A percentile compares a stretch with the other conserved stretches of the same genome.
Conservation (phyloP, 2,888 invertebrate genomes). For the Rhabditoides inermis region DNA sequence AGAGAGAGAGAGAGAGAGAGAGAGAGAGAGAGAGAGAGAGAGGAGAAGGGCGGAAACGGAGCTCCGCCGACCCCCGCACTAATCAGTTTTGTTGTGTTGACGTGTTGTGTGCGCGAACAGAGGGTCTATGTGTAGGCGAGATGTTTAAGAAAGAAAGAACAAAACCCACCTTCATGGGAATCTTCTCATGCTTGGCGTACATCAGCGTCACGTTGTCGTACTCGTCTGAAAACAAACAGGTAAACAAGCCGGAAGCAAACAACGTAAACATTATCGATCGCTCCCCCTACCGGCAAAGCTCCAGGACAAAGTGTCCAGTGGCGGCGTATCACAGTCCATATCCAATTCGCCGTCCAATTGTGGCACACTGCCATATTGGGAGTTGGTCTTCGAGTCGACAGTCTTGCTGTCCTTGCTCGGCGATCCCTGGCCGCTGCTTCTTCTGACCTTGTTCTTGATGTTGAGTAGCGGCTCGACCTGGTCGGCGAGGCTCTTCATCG, state of each 20-base stretch:
- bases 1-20: too few relatives aligned
- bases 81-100: too few relatives aligned
- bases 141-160: too few relatives aligned
- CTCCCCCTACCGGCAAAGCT: conserved; percentile 39
- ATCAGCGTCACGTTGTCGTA: conserved; percentile 57
- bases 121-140: too few relatives aligned
- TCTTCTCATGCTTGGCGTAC: conserved; percentile 58
- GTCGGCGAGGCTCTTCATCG: conserved; percentile 45
- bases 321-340: conserved; percentile 48
- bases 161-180: conserved; percentile 61
- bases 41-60: too few relatives aligned
- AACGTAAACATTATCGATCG: background rate
- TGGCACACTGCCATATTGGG: conserved; percentile 27
- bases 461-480: conserved; percentile 19
- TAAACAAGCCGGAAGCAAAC: background rate
- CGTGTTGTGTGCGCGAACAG: too few relatives aligned
- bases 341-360: conserved; percentile 30
- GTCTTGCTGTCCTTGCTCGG: conserved; percentile 7
- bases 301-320: conserved; percentile 50
- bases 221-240: conserved; percentile 52
- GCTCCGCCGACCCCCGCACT: too few relatives aligned
- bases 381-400: conserved; percentile 27
- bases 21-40: too few relatives aligned
- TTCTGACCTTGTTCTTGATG: conserved; percentile 6
- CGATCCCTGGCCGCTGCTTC: conserved; percentile 5